Base-by-base conservation (phyloP, 2,888 invertebrate genomes). In the Acronicta alni region DNA sequence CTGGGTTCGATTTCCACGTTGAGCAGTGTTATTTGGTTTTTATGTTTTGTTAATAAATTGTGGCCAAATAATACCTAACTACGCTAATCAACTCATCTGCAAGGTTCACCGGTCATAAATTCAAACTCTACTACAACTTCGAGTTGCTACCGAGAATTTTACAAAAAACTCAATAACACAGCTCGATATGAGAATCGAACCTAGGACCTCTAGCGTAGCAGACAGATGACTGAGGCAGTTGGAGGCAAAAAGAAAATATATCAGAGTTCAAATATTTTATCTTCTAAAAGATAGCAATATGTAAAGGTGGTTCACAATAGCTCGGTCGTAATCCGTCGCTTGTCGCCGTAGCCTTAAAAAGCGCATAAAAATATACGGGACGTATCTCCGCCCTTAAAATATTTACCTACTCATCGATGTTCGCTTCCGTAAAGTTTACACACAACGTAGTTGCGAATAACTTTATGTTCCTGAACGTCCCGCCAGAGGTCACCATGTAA, bases 361-460 rank as follows among this genome's bases (percentile, higher is more conserved):
- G 38, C 57, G 43, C 57, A 76, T 76, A 73, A 73, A 71, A 75
- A 59, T 64, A 65, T 61, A 64, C 54, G 38, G 58, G 39, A 49
- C 53, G 58, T 52, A 44, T 70, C 65, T 64, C 46, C 47, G 35
- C 41, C 57, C 72, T 67, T 75, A 67, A 64, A 72, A 76, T 64
- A 75, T 72, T 62, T 76, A 76, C 52, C 56, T 37, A 53, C 61
- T 61, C 61, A 44, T 66, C 57, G 57, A 54, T 47, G 52, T 42
- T 37, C 45, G 37, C 46, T 20, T 44, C 15, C 41, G 46, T 55
- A 18, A 72, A 68, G 54, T 72, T 53, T 48, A 53, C 45, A 49
- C 35, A 32, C 39, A 23, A 23, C 47, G 43, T 42, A 73, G 74
- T 73, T 63, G 70, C 39, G 45, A 71, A 73, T 71, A 71, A 64